A percentile compares a stretch with the other conserved stretches of the same genome.
Evolutionary conservation across 1,140 invertebrate genomes (phyloP).

Genomic region (Zaprionus tsacasi): DNA sequence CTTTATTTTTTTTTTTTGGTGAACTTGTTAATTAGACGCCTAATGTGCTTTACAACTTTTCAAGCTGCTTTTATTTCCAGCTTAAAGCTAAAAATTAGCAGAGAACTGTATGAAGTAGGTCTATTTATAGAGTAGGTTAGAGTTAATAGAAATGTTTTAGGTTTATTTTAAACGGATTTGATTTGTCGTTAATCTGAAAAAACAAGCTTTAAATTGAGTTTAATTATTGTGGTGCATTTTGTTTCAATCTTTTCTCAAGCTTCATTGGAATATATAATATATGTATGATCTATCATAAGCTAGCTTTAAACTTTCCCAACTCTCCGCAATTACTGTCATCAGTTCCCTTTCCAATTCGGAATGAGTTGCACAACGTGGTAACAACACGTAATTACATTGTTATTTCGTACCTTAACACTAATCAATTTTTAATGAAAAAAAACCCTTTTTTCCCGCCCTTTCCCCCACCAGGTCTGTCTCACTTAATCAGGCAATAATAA

Average conservation of each 20-base stretch:
- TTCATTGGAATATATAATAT: neutral
- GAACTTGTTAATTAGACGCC: conserved; percentile 43
- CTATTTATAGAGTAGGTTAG: neutral
- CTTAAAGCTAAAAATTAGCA: conserved; percentile 22
- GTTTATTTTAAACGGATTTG: neutral
- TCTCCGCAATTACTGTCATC: neutral
- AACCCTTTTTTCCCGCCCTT: conserved; percentile 34
- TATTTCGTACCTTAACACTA: conserved; percentile 55
- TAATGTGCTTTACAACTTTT: conserved; percentile 50
- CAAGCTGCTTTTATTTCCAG: conserved; percentile 1
- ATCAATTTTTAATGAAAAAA: conserved; percentile 74
- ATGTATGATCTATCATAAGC: too few species aligned
- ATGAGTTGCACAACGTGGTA: conserved; percentile 8
- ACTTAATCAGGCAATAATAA: conserved; percentile 81
- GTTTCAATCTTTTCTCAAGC: neutral
- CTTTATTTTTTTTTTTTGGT: conserved; percentile 14
- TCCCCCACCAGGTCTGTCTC: neutral
- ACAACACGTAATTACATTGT: conserved; percentile 49
- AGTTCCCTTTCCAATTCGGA: neutral
- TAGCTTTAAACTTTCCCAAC: neutral
- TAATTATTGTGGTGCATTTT: neutral
- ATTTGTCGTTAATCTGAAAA: neutral
- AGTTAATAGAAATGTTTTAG: neutral
- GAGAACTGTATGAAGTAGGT: neutral
- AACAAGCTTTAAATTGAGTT: neutral